phyloP scores from a whole-genome alignment of 2,797 vertebrate genomes.

The Muscicapa comitata region DNA sequence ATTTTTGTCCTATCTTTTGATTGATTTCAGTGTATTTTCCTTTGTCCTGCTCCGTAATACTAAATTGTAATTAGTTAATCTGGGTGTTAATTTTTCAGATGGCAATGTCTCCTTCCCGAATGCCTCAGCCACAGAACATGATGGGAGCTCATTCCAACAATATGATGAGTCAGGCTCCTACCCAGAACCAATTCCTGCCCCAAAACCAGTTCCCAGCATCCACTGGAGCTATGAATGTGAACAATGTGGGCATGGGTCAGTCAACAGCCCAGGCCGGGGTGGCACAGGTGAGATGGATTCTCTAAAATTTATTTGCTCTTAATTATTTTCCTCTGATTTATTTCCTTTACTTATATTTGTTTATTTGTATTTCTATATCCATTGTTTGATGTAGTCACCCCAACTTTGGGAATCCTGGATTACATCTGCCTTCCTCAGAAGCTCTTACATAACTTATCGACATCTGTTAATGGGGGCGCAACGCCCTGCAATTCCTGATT shows the following conservation, averaged over 20 bases:
- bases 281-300: slow-evolving; percentile 82
- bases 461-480: not conserved
- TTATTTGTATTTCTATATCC: not conserved
- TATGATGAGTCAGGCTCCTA: slow-evolving; percentile 87
- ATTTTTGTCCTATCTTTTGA: not conserved
- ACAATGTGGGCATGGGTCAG: slow-evolving; percentile 83
- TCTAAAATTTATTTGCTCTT: not conserved
- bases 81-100: slow-evolving; percentile 77
- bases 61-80: not conserved
- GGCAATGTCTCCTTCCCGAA: slow-evolving; percentile 94
- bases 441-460: not conserved
- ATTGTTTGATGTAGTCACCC: not conserved
- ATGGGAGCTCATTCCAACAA: slow-evolving; percentile 86
- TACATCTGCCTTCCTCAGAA: not conserved
- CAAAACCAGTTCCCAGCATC: slow-evolving; percentile 88
- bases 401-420: not conserved
- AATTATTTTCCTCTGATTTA: not conserved
- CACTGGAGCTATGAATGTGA: slow-evolving; percentile 84
- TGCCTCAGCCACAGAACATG: slow-evolving; percentile 91
- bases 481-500: not conserved
- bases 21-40: not conserved
- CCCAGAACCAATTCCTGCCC: slow-evolving; percentile 88
- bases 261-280: slow-evolving; percentile 84
- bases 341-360: not conserved
- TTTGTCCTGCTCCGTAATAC: not conserved